Evolutionary conservation across 2,113 vertebrate species (phyloP), one percentile per base, ranked within the genome.

Genomic region (Heteronetta atricapilla): DNA sequence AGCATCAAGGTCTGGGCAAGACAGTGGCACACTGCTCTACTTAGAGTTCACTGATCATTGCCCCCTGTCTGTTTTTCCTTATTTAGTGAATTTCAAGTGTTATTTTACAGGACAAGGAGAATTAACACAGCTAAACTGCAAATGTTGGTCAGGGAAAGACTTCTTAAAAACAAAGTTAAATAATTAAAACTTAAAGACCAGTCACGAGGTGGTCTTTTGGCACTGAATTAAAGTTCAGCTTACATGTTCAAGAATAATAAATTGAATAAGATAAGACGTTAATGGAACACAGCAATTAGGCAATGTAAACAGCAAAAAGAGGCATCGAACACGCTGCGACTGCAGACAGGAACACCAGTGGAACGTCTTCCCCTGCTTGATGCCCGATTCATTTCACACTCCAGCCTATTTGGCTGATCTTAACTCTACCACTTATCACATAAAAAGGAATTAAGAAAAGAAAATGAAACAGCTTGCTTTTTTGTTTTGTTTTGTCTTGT

Each of bases 261-360:
- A 60, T 26, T 31, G 46, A 80, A 29, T 16, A 77, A 94, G 79
- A 66, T 19, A 75, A 63, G 55, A 46, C 7, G n/a, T 67, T 77
- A 29, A 67, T 1, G 66, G 31, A 86, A 83, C 28, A 67, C 6
- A 69, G 72, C 50, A 89, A 69, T 89, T 77, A 80, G 75, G n/a
- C 40, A 80, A 88, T 66, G 91, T 44, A 82, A 94, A 86, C 81
- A 78, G 86, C 4, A 77, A 56, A 82, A 88, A 66, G 58, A 77
- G 44, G 69, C 0, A 2, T 17, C 1, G 4, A 80, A 66, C 26
- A 8, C 67, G 82, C n/a, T 85, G 79, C 50, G 80, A 0, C 44
- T 53, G 44, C 66, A 55, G 55, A 69, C 25, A 74, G 44, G 70
- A 91, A 74, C 10, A 10, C 19, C 44, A 80, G 6, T 13, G 31